These are phyloP conservation scores for Hyperoplus lanceolatus DNA, from an alignment of 2,797 vertebrate species.

Conservation along the genomic window DNA sequence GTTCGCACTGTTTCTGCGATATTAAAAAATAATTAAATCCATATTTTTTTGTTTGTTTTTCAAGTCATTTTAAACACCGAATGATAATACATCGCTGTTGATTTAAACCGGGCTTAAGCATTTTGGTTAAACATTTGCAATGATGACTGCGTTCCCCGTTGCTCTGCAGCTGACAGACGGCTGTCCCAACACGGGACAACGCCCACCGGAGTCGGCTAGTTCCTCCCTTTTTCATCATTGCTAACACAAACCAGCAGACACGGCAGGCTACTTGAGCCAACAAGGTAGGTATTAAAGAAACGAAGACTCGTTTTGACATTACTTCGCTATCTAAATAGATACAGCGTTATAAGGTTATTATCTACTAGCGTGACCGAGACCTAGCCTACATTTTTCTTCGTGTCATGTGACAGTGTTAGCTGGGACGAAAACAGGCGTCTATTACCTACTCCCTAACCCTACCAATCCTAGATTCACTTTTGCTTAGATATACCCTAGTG, in stretches of 20 bases:
- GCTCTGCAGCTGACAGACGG: background rate
- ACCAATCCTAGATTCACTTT: no score
- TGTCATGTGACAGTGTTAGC: slow-evolving; percentile 4
- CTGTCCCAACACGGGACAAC: slow-evolving; percentile 8
- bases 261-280: background rate
- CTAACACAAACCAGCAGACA: background rate
- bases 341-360: rapidly evolving
- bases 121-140: no score
- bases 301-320: rapidly evolving
- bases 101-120: no score
- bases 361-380: background rate
- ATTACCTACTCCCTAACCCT: no score
- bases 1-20: background rate
- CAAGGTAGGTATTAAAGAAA: background rate
- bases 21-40: background rate
- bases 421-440: background rate
- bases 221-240: rapidly evolving
- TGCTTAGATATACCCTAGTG: no score
- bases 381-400: background rate
- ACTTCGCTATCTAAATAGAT: background rate
- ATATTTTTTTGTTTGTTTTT: background rate
- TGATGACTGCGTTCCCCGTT: no score
- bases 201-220: slow-evolving; percentile 19
- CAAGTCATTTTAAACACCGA: background rate
- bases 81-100: no score